Evolutionary conservation across 2,113 vertebrate genomes (phyloP).

Genomic region (Rhinoderma darwinii): DNA sequence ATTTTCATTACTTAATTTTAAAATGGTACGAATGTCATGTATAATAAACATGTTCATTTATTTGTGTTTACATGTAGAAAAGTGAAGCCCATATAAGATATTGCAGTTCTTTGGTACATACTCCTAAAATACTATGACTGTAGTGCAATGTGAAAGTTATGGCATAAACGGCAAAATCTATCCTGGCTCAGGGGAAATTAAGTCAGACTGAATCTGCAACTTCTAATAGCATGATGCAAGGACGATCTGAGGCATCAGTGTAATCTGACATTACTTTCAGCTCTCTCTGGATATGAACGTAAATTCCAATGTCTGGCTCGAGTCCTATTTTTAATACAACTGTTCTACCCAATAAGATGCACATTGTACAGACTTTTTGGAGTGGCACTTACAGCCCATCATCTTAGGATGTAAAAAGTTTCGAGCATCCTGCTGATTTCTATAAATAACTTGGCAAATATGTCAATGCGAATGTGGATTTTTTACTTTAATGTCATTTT

Average conservation of each 20-base stretch:
- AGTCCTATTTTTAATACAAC: background rate
- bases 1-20: background rate
- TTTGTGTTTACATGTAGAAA: background rate
- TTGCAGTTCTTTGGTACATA: background rate
- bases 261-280: conserved; percentile 43
- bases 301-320: conserved; percentile 18
- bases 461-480: background rate
- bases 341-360: conserved; percentile 15
- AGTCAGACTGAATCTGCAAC: conserved; percentile 32
- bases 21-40: background rate
- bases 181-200: conserved; percentile 46
- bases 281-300: conserved; percentile 4
- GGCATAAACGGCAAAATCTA: conserved; percentile 26
- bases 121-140: background rate
- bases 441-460: background rate
- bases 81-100: background rate
- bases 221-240: conserved; percentile 25
- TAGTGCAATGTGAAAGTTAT: conserved; percentile 7
- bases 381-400: conserved; percentile 7
- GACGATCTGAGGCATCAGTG: conserved; percentile 24
- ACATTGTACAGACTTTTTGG: background rate
- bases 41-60: background rate
- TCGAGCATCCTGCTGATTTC: background rate
- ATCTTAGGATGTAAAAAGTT: conserved; percentile 5
- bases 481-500: background rate